Evolutionary conservation across 1,140 invertebrate species (phyloP).

Genomic region (Aphidius gifuensis): DNA sequence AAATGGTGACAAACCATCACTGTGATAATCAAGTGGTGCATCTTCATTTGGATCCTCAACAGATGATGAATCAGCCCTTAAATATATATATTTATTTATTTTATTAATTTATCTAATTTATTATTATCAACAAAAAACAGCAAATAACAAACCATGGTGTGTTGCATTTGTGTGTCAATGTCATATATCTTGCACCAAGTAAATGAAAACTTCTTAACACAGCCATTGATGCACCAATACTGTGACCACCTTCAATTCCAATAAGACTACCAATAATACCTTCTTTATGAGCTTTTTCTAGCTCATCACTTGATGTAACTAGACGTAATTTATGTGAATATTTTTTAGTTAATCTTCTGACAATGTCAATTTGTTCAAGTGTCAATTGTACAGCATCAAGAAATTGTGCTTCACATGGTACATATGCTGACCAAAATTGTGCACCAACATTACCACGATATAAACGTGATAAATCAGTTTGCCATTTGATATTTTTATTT

Average conservation of each 20-base stretch:
- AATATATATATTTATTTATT: slow-evolving; percentile 14
- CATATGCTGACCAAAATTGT: slow-evolving; percentile 89
- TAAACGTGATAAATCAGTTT: slow-evolving; percentile 59
- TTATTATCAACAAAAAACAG: slow-evolving; percentile 6
- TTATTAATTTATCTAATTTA: not conserved
- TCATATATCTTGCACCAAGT: slow-evolving; percentile 80
- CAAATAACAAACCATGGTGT: slow-evolving; percentile 70
- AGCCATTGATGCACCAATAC: slow-evolving; percentile 78
- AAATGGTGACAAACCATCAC: slow-evolving; percentile 67
- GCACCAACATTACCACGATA: slow-evolving; percentile 58
- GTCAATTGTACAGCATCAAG: slow-evolving; percentile 76
- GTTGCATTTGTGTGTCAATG: slow-evolving; percentile 83
- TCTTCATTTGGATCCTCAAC: slow-evolving; percentile 54
- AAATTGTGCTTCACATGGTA: slow-evolving; percentile 78
- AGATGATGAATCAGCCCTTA: slow-evolving; percentile 57
- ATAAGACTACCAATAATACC: slow-evolving; percentile 79
- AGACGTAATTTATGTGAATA: slow-evolving; percentile 57
- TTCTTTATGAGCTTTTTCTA: slow-evolving; percentile 71
- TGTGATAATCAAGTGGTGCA: slow-evolving; percentile 55
- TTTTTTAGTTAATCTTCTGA: slow-evolving; percentile 66
- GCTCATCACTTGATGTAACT: slow-evolving; percentile 60
- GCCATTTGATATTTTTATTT: slow-evolving; percentile 37
- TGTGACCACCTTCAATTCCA: slow-evolving; percentile 83
- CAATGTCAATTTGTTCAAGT: slow-evolving; percentile 79
- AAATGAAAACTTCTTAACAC: slow-evolving; percentile 79